Evolutionary conservation across 2,113 vertebrate genomes (phyloP).

Genomic region (Reinhardtius hippoglossoides): DNA sequence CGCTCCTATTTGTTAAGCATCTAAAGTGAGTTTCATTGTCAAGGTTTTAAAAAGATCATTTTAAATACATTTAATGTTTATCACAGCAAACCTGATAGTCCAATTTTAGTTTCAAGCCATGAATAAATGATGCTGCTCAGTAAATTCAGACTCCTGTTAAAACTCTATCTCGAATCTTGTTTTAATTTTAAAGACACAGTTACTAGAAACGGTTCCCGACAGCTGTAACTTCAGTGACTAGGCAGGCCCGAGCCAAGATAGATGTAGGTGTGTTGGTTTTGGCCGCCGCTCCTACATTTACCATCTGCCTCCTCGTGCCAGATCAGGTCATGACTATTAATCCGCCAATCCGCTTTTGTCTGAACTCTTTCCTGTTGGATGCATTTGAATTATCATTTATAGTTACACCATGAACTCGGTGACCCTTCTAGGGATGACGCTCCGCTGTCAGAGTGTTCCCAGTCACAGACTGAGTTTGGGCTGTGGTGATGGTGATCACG

Average conservation of each 20-base stretch:
- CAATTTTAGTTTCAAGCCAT: background rate
- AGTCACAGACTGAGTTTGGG: background rate
- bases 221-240: background rate
- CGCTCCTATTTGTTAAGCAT: constrained; percentile 6
- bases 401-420: constrained; percentile 1
- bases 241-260: background rate
- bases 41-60: background rate
- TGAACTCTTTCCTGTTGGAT: constrained; percentile 6
- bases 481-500: too few relatives aligned
- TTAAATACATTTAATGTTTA: too few relatives aligned
- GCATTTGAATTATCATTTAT: constrained; percentile 12
- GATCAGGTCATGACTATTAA: constrained; percentile 29
- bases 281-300: constrained; percentile 15
- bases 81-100: background rate
- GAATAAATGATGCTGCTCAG: background rate
- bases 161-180: background rate
- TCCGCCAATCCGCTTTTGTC: constrained; percentile 21
- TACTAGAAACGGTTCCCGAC: background rate
- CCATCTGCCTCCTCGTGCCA: constrained; percentile 24
- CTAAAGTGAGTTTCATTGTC: background rate
- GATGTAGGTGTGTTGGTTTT: constrained; percentile 29
- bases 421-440: background rate
- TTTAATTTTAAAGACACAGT: background rate
- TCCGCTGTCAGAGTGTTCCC: too few relatives aligned
- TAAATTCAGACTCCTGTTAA: background rate